Conservation (phyloP, 2,888 invertebrate genomes). For the Serrognathus titanus region DNA sequence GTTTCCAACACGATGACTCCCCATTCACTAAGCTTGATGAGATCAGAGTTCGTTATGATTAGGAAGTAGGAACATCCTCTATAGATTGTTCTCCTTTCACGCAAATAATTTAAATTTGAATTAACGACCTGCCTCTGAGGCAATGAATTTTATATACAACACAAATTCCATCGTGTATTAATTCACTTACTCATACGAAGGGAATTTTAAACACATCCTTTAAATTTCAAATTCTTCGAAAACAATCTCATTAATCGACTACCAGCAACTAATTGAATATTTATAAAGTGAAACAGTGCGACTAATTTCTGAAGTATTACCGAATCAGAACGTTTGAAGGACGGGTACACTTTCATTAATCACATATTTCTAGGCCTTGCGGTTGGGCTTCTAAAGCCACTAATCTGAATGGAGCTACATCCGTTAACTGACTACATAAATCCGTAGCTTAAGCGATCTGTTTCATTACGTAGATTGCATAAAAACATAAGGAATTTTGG, state of each 20-base stretch:
- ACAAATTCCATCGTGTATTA: too few relatives aligned
- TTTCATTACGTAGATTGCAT: slow-evolving; percentile 30
- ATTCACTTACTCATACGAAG: too few relatives aligned
- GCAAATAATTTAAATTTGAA: slow-evolving; percentile 11
- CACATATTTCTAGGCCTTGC: slow-evolving; percentile 43
- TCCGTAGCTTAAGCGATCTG: slow-evolving; percentile 38
- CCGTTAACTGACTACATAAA: slow-evolving; percentile 40
- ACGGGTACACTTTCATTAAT: slow-evolving; percentile 32
- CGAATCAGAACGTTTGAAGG: not conserved
- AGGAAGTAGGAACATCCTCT: slow-evolving; percentile 31
- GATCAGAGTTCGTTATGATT: slow-evolving; percentile 37
- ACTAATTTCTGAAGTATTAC: slow-evolving; percentile 7
- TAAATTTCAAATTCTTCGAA: too few relatives aligned
- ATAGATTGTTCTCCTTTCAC: slow-evolving; percentile 12
- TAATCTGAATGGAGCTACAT: slow-evolving; percentile 42
- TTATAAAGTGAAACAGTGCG: slow-evolving; percentile 5
- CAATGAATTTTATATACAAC: not conserved
- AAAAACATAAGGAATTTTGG: slow-evolving; percentile 10
- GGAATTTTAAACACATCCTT: too few relatives aligned
- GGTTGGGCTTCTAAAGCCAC: slow-evolving; percentile 32
- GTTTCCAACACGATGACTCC: slow-evolving; percentile 41
- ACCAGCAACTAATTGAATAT: slow-evolving; percentile 5
- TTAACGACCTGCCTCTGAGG: slow-evolving; percentile 5
- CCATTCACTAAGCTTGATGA: slow-evolving; percentile 37
- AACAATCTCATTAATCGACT: too few relatives aligned